These are phyloP conservation scores for Rosalia funebris DNA, from an alignment of 2,888 invertebrate genomes.

Conservation along the genomic window DNA sequence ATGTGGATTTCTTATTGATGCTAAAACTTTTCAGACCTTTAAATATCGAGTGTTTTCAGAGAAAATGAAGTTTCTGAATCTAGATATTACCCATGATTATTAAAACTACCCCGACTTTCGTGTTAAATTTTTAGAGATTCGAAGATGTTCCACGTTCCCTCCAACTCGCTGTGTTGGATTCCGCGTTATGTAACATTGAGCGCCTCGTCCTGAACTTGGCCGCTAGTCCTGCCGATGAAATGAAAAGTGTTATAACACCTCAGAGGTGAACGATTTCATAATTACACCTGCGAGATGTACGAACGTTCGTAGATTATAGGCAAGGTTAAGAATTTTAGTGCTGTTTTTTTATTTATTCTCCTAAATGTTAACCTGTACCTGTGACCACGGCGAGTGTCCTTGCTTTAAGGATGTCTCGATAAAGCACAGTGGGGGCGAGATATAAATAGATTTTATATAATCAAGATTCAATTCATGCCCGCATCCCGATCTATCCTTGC, in stretches of 20 bases:
- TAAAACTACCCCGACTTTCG: too few relatives aligned
- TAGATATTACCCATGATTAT: too few relatives aligned
- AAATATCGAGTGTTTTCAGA: too few relatives aligned
- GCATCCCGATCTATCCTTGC: conserved; percentile 34
- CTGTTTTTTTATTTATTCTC: conserved; percentile 47
- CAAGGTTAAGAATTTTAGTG: conserved; percentile 54
- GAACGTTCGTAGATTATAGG: conserved; percentile 34
- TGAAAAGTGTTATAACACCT: not conserved
- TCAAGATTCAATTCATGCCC: conserved; percentile 29
- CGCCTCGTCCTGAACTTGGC: conserved; percentile 26
- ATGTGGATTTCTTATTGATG: too few relatives aligned
- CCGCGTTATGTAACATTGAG: too few relatives aligned
- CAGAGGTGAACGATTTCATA: conserved; percentile 29
- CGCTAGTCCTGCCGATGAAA: conserved; percentile 14
- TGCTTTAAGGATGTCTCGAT: conserved; percentile 59
- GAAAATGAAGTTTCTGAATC: too few relatives aligned
- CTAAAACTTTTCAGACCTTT: too few relatives aligned
- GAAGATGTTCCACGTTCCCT: too few relatives aligned
- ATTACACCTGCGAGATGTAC: conserved; percentile 19
- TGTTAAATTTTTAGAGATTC: too few relatives aligned
- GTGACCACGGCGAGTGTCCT: conserved; percentile 54
- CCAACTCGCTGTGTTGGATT: too few relatives aligned
- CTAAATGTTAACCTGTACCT: conserved; percentile 54
- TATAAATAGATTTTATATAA: conserved; percentile 51
- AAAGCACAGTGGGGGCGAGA: conserved; percentile 49